Evolutionary conservation across 2,113 vertebrate genomes (phyloP), one percentile per base, ranked within the genome.

Genomic region (Thoracochromis brauschi): DNA sequence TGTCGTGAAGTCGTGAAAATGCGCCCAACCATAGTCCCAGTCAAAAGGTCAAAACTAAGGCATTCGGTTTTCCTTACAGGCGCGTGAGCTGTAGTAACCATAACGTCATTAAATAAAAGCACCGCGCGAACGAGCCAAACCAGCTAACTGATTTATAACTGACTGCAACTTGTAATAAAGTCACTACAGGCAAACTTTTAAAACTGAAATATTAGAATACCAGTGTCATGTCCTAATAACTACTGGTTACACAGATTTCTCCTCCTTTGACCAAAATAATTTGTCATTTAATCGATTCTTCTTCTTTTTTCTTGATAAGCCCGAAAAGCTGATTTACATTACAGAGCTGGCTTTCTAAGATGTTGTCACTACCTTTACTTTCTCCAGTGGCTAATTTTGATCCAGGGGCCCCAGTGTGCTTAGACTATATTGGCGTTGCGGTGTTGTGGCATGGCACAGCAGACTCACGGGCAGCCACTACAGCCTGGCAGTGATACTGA

Each of bases 361-460:
- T 16, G 29, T 14, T 55, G 84, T 86, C 85, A 31, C 54, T 79
- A 87, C 90, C 89, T 80, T 94, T 85, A 88, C 83, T 94, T 94
- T 93, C 92, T 95, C 91, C 89, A 91, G 93, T 12, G 85, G 88
- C 78, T 92, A 60, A 12, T 89, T 84, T 87, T 58, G 80, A 81
- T 90, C 71, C 71, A 79, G 93, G 90, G 92, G 92, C 94, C 91
- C 87, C 91, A 91, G 86, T 85, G 85, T 85, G 91, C 92, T 93
- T 65, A 87, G 87, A 89, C 91, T 91, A 88, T 94, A 92, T 91
- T 95, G 94, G 95, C 91, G 88, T 91, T 94, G 94, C 91, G 93
- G 93, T 90, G 88, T 93, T 94, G 94, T 94, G 94, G 94, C 89
- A 92, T 95, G 93, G 92, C 95, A 89, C 84, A 82, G 88, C 38